Base-by-base conservation (phyloP, 2,797 vertebrate species). In the Borostomias antarcticus region DNA sequence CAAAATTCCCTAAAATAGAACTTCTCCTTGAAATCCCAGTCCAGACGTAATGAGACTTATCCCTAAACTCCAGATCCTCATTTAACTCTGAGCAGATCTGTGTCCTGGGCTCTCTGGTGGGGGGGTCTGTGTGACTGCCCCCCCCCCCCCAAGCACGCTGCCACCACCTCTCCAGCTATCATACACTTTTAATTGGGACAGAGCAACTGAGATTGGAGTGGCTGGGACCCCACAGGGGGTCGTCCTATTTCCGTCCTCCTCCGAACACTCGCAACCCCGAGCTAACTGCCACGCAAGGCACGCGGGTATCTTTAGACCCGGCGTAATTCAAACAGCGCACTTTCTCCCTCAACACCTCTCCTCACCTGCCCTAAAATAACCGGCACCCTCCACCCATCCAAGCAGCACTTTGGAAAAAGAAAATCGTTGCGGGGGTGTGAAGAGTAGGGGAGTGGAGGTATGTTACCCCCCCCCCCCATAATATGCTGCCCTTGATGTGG, bases 131-230 rank as follows among this genome's bases (percentile, higher is more conserved):
- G 70, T 79, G 78, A 77, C 3, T 76, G 80, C 75, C 17, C 53
- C 78, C 75, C 86, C 79, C 81, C 72, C 76, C 60, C 51, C 70
- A n/a, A 78, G 78, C 29, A 43, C 75, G 43, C 71, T 65, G 43
- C 67, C 80, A 76, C 73, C 79, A 77, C 77, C 77, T 83, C 77
- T 83, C 74, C 72, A 78, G 74, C 78, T 81, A 77, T 73, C 68
- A 70, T 78, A 75, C 76, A 77, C 78, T 79, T 85, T 87, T 91
- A 91, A 90, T 90, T 89, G 86, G 88, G 85, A 82, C 28, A 74
- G 67, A 58, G 70, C 68, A 66, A 82, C 77, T 78, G 79, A 88
- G 85, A 87, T 85, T 86, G 78, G 77, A 88, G 79, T 79, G 74
- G 73, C 54, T 72, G 9, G 58, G 59, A 62, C 81, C 88, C 83